Evolutionary conservation across 1,140 invertebrate species (phyloP).

Genomic region (Macrosteles quadrilineatus): DNA sequence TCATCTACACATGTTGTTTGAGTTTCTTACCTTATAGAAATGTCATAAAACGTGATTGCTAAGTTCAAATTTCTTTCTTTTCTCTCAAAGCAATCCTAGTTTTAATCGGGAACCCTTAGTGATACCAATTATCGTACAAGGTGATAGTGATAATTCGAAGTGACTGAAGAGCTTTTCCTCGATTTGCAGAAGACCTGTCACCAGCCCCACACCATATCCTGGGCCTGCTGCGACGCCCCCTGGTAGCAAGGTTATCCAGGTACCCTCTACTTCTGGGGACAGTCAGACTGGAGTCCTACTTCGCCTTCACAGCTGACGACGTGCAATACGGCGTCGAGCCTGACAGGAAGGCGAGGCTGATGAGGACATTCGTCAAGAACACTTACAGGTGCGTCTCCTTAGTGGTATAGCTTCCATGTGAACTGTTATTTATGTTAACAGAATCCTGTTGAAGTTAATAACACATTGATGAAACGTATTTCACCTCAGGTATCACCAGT

Average conservation of each 20-base stretch:
- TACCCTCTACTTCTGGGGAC: slow-evolving; percentile 93
- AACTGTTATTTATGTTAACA: background rate
- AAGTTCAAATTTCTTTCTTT: too few relatives aligned
- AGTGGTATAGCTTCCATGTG: too few relatives aligned
- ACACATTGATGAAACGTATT: background rate
- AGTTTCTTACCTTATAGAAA: too few relatives aligned
- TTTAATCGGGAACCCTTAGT: too few relatives aligned
- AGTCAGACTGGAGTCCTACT: slow-evolving; percentile 81
- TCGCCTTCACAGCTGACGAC: slow-evolving; percentile 87
- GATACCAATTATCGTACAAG: too few relatives aligned
- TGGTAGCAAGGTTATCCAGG: slow-evolving; percentile 68
- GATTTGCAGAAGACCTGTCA: too few relatives aligned
- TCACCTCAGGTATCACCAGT: slow-evolving; percentile 59
- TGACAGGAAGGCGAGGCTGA: slow-evolving; percentile 81
- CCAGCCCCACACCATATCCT: too few relatives aligned
- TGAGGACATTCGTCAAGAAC: slow-evolving; percentile 91
- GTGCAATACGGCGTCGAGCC: slow-evolving; percentile 90
- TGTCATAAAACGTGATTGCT: too few relatives aligned
- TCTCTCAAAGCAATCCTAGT: too few relatives aligned
- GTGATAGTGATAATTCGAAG: too few relatives aligned
- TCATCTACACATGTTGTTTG: too few relatives aligned
- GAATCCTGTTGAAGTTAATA: background rate
- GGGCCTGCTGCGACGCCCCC: slow-evolving; percentile 61
- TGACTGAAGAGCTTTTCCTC: too few relatives aligned
- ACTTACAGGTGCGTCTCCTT: slow-evolving; percentile 78